These are phyloP conservation scores for Pungitius pungitius DNA, from an alignment of 2,113 vertebrate species.

Conservation along the genomic window DNA sequence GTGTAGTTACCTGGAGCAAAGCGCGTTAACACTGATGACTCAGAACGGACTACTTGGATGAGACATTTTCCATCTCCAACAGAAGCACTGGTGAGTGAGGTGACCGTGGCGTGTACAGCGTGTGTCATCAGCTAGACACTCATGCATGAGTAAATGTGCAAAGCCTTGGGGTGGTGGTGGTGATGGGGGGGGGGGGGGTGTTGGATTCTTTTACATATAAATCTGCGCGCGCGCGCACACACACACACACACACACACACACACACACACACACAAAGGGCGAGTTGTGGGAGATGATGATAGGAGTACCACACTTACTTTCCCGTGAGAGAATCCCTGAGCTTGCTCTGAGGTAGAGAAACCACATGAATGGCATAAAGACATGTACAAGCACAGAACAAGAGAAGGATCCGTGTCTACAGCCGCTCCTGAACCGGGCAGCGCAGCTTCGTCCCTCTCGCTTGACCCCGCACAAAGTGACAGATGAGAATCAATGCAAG, in stretches of 20 bases:
- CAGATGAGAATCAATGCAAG: background rate
- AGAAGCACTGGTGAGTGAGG: constrained; percentile 48
- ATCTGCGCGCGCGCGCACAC: constrained; percentile 54
- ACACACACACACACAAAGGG: constrained; percentile 59
- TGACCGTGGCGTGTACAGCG: constrained; percentile 57
- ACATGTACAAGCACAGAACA: constrained; percentile 71
- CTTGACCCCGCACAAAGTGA: background rate
- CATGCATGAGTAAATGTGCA: constrained; percentile 86
- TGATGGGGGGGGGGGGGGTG: constrained; percentile 61
- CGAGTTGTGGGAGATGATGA: constrained; percentile 49
- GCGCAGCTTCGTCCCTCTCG: constrained; percentile 14
- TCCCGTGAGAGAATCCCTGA: constrained; percentile 96
- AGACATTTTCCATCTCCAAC: constrained; percentile 1
- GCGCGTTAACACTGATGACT: constrained; percentile 17
- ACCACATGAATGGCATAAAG: constrained; percentile 81
- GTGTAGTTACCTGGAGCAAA: constrained; percentile 7
- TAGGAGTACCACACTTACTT: constrained; percentile 92
- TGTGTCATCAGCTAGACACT: constrained; percentile 44
- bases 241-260: constrained; percentile 57
- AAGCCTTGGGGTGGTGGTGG: constrained; percentile 68
- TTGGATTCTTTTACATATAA: constrained; percentile 33
- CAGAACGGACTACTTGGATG: background rate
- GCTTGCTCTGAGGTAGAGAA: constrained; percentile 97
- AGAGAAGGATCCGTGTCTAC: constrained; percentile 67
- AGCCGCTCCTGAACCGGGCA: constrained; percentile 46